Base-by-base conservation (phyloP, 1,140 invertebrate genomes). In the Cydia amplana region DNA sequence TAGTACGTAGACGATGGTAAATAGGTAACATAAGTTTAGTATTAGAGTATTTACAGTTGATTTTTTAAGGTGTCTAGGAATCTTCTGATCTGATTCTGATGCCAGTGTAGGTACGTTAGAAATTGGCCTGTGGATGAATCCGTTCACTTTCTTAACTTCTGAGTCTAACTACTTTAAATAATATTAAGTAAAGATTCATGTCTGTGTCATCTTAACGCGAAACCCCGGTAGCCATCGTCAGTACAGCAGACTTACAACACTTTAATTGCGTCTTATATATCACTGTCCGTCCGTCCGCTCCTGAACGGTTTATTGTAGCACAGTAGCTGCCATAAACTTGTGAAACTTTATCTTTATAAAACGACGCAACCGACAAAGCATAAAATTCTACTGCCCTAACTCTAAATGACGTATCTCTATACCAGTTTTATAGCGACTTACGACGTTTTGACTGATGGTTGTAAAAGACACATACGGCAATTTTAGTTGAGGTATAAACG, bases 251-350 rank as follows among this genome's bases (percentile, higher is more conserved):
- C 89, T 87, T 88, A 87, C 86, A 82, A 87, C 85, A 88, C 79
- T 82, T 85, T 86, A 91, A 91, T 90, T 91, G 88, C 75, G 28
- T 78, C 79, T 81, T 89, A 90, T 89, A 91, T 91, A 87, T 89
- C 80, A 78, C 73, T 51, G 74, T 76, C 72, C 72, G 79, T 80
- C 77, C 80, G 81, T 87, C 79, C 76, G 82, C 55, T 85, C 82
- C 83, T 73, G 73, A 74, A 55, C 74, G 81, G 82, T 89, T 88
- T 91, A 89, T 87, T 83, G 80, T 83, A 72, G 72, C 80, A 88
- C 89, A 89, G 87, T 89, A 91, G 87, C 86, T 40, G 76, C 82
- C 75, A 89, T 91, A 91, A 89, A 91, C 79, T 82, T 85, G 87
- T 86, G 86, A 87, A 87, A 87, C 79, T 77, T 80, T 79, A 80